Evolutionary conservation across 2,797 vertebrate species (phyloP).

Genomic region (Channa striata): DNA sequence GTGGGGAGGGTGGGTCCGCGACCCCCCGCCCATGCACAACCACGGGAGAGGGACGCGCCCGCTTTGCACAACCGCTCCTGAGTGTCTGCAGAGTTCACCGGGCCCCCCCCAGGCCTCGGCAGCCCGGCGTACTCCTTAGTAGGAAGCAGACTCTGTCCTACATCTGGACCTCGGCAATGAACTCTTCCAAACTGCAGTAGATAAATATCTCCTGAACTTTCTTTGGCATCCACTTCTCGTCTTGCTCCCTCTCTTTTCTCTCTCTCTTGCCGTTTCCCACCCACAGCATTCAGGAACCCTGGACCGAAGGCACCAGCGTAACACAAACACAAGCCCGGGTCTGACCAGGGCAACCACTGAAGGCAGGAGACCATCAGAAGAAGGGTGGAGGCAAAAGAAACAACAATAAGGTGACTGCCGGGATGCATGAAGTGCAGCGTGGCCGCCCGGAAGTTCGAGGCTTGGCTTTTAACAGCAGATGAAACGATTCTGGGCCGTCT

Average conservation of each 20-base stretch:
- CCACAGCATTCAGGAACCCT: slow-evolving; percentile 40
- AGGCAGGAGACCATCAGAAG: slow-evolving; percentile 40
- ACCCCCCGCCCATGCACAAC: slow-evolving; percentile 72
- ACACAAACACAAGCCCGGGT: slow-evolving; percentile 62
- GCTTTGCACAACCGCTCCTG: slow-evolving; percentile 36
- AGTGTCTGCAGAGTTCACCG: slow-evolving; percentile 39
- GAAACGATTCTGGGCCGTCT: slow-evolving; percentile 45
- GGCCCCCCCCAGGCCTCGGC: slow-evolving; percentile 14
- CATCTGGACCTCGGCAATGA: slow-evolving; percentile 40
- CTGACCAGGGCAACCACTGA: slow-evolving; percentile 28
- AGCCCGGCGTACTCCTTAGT: slow-evolving; percentile 18
- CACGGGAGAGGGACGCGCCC: slow-evolving; percentile 64
- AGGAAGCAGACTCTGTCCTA: slow-evolving; percentile 21
- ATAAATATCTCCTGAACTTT: slow-evolving; percentile 49
- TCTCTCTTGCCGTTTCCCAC: slow-evolving; percentile 51
- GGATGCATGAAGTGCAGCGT: slow-evolving; percentile 38
- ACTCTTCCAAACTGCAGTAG: slow-evolving; percentile 23
- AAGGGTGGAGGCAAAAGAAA: slow-evolving; percentile 1
- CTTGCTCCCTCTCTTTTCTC: slow-evolving; percentile 1
- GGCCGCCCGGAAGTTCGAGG: slow-evolving; percentile 38
- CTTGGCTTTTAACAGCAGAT: slow-evolving; percentile 52
- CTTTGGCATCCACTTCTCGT: slow-evolving; percentile 35
- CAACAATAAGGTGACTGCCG: slow-evolving; percentile 26
- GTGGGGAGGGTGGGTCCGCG: slow-evolving; percentile 71
- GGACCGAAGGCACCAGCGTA: slow-evolving; percentile 46